Evolutionary conservation across 1,140 invertebrate species (phyloP), one percentile per base, ranked within the genome.

Genomic region (Platyscapa corneri): DNA sequence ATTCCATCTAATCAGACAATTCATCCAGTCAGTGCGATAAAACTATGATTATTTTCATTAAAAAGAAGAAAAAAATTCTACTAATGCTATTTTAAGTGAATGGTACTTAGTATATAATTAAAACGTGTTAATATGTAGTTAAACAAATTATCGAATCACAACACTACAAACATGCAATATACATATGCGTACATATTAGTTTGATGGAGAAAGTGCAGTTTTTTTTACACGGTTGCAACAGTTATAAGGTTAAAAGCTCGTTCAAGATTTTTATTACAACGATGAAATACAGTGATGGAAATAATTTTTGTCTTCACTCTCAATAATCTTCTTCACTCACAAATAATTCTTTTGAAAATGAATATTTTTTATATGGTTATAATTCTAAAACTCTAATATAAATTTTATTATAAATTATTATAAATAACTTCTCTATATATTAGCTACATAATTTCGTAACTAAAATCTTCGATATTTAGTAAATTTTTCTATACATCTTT

Each of bases 181-280:
- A 32, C 16, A 7, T 14, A 12, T 16, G 1, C 0, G 46, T 18
- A 32, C n/a, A 23, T 42, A 74, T 77, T 56, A 70, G 30, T 46
- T 70, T n/a, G 30, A 10, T 12, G 79, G 79, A 82, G 79, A 82
- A 82, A 82, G 79, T 82, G 42, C 46, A 34, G 46, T 65, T 5
- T 67, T 82, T 82, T 82, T 32, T 20, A 42, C 39, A n/a, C 2
- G 27, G 5, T 82, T 82, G n/a, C 65, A 37, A 53, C 39, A 81
- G 60, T 49, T 30, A 42, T 46, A 70, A 34, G 39, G 32, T 37
- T 12, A 42, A 72, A 82, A 82, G 79, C 79, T 82, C 79, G 46
- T 72, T 49, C 65, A 70, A 18, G 23, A 53, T 3, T 74, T 23
- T 32, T 20, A 27, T 42, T 74, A 39, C 20, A 12, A 18, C 42